Evolutionary conservation across 2,113 vertebrate species (phyloP).

Genomic region (Crotophaga sulcirostris): DNA sequence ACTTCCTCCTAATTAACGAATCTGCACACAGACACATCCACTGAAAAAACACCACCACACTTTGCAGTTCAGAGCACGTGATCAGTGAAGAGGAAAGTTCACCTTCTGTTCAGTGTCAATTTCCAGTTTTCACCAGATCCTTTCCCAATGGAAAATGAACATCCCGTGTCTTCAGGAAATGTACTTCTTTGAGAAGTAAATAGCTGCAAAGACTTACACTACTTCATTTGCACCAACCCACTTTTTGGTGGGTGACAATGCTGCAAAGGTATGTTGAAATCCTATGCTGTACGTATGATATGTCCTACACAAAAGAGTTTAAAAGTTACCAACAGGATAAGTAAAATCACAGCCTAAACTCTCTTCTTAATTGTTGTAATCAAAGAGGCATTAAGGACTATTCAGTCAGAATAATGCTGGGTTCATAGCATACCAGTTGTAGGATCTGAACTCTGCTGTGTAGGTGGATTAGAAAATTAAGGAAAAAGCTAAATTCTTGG

Average conservation of each 20-base stretch:
- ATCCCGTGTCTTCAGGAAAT: neutral
- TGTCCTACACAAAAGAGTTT: neutral
- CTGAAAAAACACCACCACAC: neutral
- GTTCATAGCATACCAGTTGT: neutral
- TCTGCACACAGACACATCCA: neutral
- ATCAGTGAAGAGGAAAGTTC: neutral
- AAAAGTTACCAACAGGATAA: neutral
- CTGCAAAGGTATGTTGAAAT: neutral
- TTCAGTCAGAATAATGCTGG: neutral
- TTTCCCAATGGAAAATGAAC: neutral
- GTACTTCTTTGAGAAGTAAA: neutral
- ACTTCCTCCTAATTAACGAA: neutral
- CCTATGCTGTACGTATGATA: neutral
- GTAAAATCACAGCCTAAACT: neutral
- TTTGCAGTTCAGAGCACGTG: neutral
- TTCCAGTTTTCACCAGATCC: neutral
- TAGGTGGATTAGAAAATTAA: constrained; percentile 41
- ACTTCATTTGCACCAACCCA: neutral
- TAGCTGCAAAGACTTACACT: neutral
- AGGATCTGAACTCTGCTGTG: constrained; percentile 17
- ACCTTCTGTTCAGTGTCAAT: neutral
- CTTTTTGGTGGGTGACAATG: neutral
- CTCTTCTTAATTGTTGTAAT: neutral
- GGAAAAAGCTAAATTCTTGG: constrained; percentile 45
- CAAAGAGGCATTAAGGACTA: neutral